These are phyloP conservation scores for Acanthoscelides obtectus DNA, from an alignment of 2,888 invertebrate species.

Conservation along the genomic window DNA sequence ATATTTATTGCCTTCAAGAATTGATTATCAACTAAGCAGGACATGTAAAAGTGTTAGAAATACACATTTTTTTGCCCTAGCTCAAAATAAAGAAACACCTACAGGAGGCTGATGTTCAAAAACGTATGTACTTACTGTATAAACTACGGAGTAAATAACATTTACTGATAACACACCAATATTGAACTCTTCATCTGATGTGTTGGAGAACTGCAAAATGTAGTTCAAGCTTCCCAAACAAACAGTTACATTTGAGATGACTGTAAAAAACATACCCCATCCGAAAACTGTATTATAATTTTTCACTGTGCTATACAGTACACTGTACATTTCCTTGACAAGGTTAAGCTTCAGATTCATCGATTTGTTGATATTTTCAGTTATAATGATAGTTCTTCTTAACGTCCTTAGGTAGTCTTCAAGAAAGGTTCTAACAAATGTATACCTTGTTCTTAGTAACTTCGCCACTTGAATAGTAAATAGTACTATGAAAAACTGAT, in stretches of 20 bases:
- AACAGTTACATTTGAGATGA: conserved; percentile 10
- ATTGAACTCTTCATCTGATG: conserved; percentile 12
- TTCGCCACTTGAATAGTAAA: conserved; percentile 6
- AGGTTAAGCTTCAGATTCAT: conserved; percentile 7
- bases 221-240: conserved; percentile 13
- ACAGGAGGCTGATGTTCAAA: too few species aligned
- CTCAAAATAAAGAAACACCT: too few species aligned
- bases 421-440: conserved; percentile 5
- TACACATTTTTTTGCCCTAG: too few species aligned
- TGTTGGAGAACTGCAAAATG: conserved; percentile 12
- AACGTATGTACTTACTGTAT: conserved; percentile 16
- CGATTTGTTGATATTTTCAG: conserved; percentile 4
- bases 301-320: conserved; percentile 8
- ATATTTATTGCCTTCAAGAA: too few species aligned
- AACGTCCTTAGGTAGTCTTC: background rate
- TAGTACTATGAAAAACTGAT: conserved; percentile 14
- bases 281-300: conserved; percentile 13
- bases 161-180: conserved; percentile 9
- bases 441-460: conserved; percentile 12
- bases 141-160: conserved; percentile 10
- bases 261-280: conserved; percentile 15
- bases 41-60: too few species aligned
- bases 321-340: conserved; percentile 9
- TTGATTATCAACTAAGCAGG: too few species aligned
- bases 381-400: conserved; percentile 9